Evolutionary conservation across 1,140 invertebrate species (phyloP), one percentile per base, ranked within the genome.

Genomic region (Brachionus asplanchnoidis): DNA sequence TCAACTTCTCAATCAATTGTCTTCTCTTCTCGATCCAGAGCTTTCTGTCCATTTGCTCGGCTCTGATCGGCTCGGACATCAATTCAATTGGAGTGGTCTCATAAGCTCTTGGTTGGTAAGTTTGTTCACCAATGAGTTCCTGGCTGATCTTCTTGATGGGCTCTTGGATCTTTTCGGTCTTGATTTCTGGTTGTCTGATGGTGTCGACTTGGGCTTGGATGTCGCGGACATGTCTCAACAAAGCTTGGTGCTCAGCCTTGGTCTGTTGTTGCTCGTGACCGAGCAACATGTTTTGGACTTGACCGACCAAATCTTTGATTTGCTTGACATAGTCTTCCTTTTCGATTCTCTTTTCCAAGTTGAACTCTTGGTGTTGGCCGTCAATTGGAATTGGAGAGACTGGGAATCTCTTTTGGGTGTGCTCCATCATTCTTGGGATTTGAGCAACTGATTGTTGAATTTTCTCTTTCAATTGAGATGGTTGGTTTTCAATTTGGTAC

Each of bases 1-100:
- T 77, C 42, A 77, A 50, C 50, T 77, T 77, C 23, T 50, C 73
- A 12, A 46, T 50, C 42, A 77, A 28, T 77, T 77, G 73, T 77
- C 46, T 77, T 77, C 73, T 11, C 50, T 77, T 50, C 28, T 77
- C 40, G 20, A 20, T 50, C 17, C 42, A 77, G 6, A 77, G 8
- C 53, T 77, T 17, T 77, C 44, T 77, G 73, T 28, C 42, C 5
- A 6, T 23, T 50, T 46, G 40, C 26, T 77, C 20, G 9, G 8
- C 20, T 28, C 28, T 77, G 42, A 77, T 23, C 42, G 68, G 20
- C 32, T 70, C 70, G 11, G 36, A 40, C n/a, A 75, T 17, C 11
- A 77, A 28, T 50, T 77, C 73, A 50, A 75, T 36, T 75, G 70
- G 70, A 8, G 23, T 50, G 11, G 40, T 75, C 46, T 77, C 73